phyloP scores from a whole-genome alignment of 2,888 invertebrate species.

The Tubiluchus corallicola region DNA sequence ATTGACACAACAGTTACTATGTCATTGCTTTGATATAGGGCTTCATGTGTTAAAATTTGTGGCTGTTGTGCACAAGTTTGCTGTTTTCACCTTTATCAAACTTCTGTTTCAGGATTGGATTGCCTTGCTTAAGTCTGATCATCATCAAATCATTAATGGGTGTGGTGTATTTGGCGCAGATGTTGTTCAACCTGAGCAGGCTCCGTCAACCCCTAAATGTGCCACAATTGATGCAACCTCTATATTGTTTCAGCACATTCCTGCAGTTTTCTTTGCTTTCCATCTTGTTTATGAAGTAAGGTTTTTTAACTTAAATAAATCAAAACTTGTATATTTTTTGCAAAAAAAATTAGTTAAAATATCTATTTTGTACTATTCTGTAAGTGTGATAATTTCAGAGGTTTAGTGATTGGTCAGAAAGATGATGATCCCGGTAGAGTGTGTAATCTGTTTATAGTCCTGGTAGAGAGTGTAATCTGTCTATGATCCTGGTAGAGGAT shows the following conservation, averaged over 20 bases:
- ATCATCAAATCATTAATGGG: slow-evolving; percentile 39
- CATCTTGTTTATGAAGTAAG: slow-evolving; percentile 65
- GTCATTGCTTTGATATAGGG: no score
- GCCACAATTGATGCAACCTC: slow-evolving; percentile 36
- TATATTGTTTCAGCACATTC: slow-evolving; percentile 48
- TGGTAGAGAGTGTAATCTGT: no score
- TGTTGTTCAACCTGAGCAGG: neutral
- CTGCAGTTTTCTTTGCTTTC: slow-evolving; percentile 54
- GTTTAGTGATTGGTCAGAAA: no score
- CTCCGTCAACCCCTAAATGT: slow-evolving; percentile 6
- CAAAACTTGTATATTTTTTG: neutral
- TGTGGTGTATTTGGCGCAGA: neutral
- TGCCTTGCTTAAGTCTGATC: slow-evolving; percentile 40
- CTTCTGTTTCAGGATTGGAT: slow-evolving; percentile 46
- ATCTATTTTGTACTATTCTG: neutral
- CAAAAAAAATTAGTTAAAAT: slow-evolving; percentile 4
- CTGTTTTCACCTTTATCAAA: no score
- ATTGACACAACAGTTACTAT: no score
- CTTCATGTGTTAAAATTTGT: no score
- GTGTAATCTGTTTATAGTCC: no score
- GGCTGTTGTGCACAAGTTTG: no score
- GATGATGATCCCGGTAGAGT: no score
- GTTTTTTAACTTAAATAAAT: slow-evolving; percentile 5
- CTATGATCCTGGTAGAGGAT: no score
- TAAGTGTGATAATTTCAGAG: no score